Base-by-base conservation (phyloP, 2,113 vertebrate species). In the Gambusia holbrooki region DNA sequence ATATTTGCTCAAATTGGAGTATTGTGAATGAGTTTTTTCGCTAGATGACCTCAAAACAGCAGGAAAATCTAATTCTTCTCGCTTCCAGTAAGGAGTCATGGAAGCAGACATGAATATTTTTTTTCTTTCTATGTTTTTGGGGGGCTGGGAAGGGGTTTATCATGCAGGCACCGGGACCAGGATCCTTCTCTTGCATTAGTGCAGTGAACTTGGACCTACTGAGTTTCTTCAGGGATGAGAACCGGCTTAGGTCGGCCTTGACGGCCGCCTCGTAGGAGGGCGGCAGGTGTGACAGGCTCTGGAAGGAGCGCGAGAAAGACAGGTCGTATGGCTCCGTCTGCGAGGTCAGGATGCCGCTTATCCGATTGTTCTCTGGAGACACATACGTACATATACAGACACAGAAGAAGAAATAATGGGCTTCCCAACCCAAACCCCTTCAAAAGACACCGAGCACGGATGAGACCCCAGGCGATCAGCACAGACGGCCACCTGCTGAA, bases 231-330 rank as follows among this genome's bases (percentile, higher is more conserved):
- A 99, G 95, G 89, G 98, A 99, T 62, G 97, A 99, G 91, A 97
- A 99, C 90, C 97, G 97, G 92, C 88, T 98, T 85, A 98, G 95
- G 92, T 99, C 97, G 69, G 96, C 96, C 93, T 98, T 98, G 89
- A 98, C 89, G 5, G 97, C 97, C 67, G 96, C 96, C 92, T 99
- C 98, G 9, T 99, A 99, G 86, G 98, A 98, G 4, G 97, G 98
- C 22, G 98, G 97, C 73, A 98, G 96, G 87, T 99, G 98, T 4
- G 98, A 97, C 91, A 98, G 95, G 89, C 97, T 99, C 96, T 99
- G 97, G 95, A 98, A 99, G 84, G 97, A 99, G 91, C 97, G 96
- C 61, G 98, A 99, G 95, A 97, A 99, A 88, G 97, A 98, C 80
- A 99, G 94, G 88, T 99, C 97, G 45, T 98, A 99, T 87, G 97